These are phyloP conservation scores for Ascidia mentula DNA, from an alignment of 23 tunicate genomes.

Conservation along the genomic window DNA sequence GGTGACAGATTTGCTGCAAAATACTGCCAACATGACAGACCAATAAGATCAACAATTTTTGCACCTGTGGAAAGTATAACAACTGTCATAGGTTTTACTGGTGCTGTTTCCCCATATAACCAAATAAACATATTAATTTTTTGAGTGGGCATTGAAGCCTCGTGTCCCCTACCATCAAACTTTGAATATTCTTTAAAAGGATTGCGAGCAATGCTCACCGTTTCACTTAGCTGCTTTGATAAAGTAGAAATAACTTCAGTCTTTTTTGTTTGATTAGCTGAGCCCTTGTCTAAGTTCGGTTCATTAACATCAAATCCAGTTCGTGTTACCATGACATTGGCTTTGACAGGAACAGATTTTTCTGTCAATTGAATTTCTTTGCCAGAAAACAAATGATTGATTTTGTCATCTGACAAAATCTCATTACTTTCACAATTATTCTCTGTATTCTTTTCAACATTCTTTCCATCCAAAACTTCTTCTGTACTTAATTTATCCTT, in stretches of 20 bases:
- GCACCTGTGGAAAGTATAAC: constrained; percentile 52
- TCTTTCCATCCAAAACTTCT: not conserved
- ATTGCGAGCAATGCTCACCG: constrained; percentile 15
- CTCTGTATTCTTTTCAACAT: not conserved
- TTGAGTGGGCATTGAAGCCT: constrained; percentile 35
- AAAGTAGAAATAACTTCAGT: constrained; percentile 23
- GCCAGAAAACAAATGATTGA: too few relatives aligned
- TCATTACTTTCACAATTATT: not conserved
- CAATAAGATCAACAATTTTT: constrained; percentile 64
- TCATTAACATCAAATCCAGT: not conserved
- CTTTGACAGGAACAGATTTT: not conserved
- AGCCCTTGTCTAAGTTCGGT: too few relatives aligned
- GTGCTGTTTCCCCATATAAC: constrained; percentile 55
- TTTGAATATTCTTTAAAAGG: constrained; percentile 87
- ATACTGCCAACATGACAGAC: constrained; percentile 84
- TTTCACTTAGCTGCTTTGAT: constrained; percentile 39
- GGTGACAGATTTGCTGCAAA: constrained; percentile 44
- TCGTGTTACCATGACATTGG: not conserved
- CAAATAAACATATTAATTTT: constrained; percentile 66
- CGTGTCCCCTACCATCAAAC: constrained; percentile 85
- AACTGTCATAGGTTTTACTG: constrained; percentile 50
- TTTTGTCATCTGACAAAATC: not conserved
- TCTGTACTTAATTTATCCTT: not conserved
- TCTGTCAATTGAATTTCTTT: not conserved
- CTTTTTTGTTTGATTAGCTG: not conserved